Evolutionary conservation across 2,888 invertebrate species (phyloP).

Genomic region (Smittia sp.): DNA sequence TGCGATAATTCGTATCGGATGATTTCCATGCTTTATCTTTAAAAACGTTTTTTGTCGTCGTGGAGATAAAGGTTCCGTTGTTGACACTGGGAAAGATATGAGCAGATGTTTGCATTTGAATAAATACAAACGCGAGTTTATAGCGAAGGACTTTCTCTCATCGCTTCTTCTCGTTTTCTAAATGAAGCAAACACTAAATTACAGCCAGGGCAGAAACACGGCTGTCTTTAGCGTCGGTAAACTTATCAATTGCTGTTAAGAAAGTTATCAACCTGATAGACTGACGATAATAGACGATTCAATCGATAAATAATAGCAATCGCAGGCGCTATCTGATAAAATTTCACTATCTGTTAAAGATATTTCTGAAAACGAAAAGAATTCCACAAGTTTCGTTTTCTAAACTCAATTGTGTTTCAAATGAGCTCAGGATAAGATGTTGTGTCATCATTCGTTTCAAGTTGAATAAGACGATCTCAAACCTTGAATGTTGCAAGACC

Average conservation of each 20-base stretch:
- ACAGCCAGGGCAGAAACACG: too few relatives aligned
- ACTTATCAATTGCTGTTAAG: too few relatives aligned
- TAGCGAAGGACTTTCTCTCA: not conserved
- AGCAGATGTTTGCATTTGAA: slow-evolving; percentile 36
- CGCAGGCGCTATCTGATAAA: slow-evolving; percentile 53
- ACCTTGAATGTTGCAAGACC: too few relatives aligned
- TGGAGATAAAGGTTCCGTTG: slow-evolving; percentile 35
- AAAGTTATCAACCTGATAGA: not conserved
- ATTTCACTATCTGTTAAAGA: slow-evolving; percentile 54
- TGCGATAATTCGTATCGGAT: slow-evolving; percentile 41
- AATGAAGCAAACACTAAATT: too few relatives aligned
- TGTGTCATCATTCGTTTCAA: not conserved
- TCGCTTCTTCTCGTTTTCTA: too few relatives aligned
- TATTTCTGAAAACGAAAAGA: slow-evolving; percentile 46
- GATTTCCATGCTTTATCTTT: slow-evolving; percentile 38
- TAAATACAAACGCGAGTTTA: slow-evolving; percentile 8
- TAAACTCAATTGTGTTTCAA: slow-evolving; percentile 37
- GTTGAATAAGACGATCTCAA: too few relatives aligned
- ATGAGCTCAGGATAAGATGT: slow-evolving; percentile 7
- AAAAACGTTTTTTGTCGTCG: slow-evolving; percentile 25
- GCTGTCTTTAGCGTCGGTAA: too few relatives aligned
- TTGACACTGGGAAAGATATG: slow-evolving; percentile 37
- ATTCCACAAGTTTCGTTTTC: slow-evolving; percentile 30
- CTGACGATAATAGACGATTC: slow-evolving; percentile 26
- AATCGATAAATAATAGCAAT: slow-evolving; percentile 36